phyloP scores from a whole-genome alignment of 2,888 invertebrate species.

The Campoplex capitator region DNA sequence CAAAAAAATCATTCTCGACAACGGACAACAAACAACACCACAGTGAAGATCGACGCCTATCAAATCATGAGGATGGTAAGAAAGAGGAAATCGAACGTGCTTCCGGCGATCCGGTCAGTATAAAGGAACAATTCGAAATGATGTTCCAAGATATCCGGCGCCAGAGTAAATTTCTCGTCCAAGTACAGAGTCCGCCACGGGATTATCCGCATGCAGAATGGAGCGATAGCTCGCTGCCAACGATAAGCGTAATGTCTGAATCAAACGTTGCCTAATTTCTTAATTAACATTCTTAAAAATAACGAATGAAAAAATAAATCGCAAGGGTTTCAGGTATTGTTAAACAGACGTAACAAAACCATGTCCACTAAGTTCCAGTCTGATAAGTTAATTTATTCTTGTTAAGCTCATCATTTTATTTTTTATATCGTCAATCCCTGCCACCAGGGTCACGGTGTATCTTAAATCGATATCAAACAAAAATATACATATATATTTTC shows the following conservation, averaged over 20 bases:
- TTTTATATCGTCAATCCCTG: constrained; percentile 24
- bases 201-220: constrained; percentile 77
- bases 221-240: constrained; percentile 78
- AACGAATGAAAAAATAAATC: background rate
- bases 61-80: constrained; percentile 25
- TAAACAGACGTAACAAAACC: constrained; percentile 17
- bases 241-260: constrained; percentile 76
- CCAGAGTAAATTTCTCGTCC: constrained; percentile 74
- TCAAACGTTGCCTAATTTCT: constrained; percentile 68
- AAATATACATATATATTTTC: constrained; percentile 62
- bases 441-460: constrained; percentile 42
- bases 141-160: constrained; percentile 75
- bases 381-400: constrained; percentile 64
- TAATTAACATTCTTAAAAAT: constrained; percentile 7
- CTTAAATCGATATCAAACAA: constrained; percentile 36
- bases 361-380: constrained; percentile 25
- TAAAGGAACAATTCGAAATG: constrained; percentile 75
- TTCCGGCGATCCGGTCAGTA: constrained; percentile 65
- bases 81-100: constrained; percentile 32
- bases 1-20: constrained; percentile 45
- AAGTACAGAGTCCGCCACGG: constrained; percentile 76
- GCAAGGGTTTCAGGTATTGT: constrained; percentile 6
- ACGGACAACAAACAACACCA: constrained; percentile 42
- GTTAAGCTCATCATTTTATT: constrained; percentile 22
- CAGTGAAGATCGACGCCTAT: background rate